phyloP scores from a whole-genome alignment of 2,888 invertebrate species.

The Melanargia galathea region DNA sequence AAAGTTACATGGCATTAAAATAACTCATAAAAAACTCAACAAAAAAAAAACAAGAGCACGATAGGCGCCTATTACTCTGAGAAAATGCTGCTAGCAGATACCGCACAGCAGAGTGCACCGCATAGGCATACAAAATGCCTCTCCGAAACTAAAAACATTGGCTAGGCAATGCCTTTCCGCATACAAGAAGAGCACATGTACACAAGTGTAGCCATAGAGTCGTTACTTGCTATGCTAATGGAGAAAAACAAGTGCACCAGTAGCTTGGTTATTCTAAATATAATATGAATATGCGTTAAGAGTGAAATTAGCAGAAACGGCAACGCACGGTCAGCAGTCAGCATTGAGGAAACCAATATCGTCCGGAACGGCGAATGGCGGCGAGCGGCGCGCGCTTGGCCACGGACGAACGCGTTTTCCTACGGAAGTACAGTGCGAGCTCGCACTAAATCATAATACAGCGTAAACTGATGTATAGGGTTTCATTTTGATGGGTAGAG shows the following conservation, averaged over 20 bases:
- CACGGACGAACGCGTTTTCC: slow-evolving; percentile 57
- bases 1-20: too few relatives aligned
- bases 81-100: too few relatives aligned
- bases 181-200: neutral
- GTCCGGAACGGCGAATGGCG: slow-evolving; percentile 52
- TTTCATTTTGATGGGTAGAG: slow-evolving; percentile 10
- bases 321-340: slow-evolving; percentile 44
- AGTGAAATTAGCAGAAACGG: slow-evolving; percentile 22
- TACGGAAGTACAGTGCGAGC: slow-evolving; percentile 39
- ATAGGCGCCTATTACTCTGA: too few relatives aligned
- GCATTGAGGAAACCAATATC: slow-evolving; percentile 52
- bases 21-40: too few relatives aligned
- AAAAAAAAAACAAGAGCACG: too few relatives aligned
- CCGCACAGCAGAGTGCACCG: too few relatives aligned
- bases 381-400: slow-evolving; percentile 45
- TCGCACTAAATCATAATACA: slow-evolving; percentile 17
- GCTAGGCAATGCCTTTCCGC: neutral
- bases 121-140: too few relatives aligned
- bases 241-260: slow-evolving; percentile 6
- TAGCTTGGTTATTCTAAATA: neutral
- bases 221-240: neutral
- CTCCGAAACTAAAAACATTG: too few relatives aligned
- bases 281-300: slow-evolving; percentile 24
- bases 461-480: slow-evolving; percentile 20
- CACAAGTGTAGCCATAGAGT: neutral